Evolutionary conservation across 2,888 invertebrate species (phyloP).

Genomic region (Nasonovia ribisnigri): DNA sequence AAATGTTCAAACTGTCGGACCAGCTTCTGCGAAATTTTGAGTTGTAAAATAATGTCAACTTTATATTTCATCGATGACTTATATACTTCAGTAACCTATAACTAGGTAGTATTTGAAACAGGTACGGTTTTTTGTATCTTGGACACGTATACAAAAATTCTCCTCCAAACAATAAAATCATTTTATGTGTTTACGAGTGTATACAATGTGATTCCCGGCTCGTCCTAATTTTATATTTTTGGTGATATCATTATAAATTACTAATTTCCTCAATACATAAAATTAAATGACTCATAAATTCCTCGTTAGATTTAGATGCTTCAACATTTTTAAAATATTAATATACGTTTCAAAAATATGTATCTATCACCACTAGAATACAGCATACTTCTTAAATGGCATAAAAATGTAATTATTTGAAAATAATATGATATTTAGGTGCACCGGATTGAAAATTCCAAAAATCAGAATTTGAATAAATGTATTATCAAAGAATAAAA

Average conservation of each 20-base stretch:
- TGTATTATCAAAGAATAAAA: not conserved
- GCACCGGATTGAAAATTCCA: not conserved
- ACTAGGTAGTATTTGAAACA: too few relatives aligned
- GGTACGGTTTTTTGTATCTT: too few relatives aligned
- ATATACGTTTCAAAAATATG: too few relatives aligned
- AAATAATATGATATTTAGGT: not conserved
- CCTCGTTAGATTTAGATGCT: not conserved
- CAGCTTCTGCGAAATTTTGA: not conserved
- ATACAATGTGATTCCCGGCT: not conserved
- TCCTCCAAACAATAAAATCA: not conserved
- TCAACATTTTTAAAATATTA: not conserved
- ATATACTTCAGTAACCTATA: too few relatives aligned
- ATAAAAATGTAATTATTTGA: not conserved
- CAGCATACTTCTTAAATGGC: not conserved
- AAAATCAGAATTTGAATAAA: not conserved
- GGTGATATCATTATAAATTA: not conserved
- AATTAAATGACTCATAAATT: not conserved
- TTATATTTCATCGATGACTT: not conserved
- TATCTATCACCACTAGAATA: not conserved
- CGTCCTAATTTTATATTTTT: not conserved
- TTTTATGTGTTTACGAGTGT: not conserved
- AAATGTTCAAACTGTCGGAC: not conserved
- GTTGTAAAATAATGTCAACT: not conserved
- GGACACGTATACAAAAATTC: too few relatives aligned
- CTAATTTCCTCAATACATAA: not conserved